These are phyloP conservation scores for Aphelinus atriplicis DNA, from an alignment of 1,140 invertebrate species.

Conservation along the genomic window DNA sequence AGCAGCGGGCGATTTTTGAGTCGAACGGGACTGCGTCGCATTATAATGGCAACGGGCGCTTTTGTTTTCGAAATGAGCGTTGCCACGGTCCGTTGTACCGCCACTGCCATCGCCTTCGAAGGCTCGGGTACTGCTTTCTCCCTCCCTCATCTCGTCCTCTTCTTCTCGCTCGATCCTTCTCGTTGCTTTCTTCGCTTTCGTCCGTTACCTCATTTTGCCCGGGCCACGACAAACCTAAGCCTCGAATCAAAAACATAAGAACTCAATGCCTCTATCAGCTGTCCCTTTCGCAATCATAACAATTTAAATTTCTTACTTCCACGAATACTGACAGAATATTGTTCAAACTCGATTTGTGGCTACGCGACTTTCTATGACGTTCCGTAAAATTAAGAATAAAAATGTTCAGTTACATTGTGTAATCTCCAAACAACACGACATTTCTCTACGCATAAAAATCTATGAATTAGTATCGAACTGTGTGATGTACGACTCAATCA, in stretches of 20 bases:
- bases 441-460: too few relatives aligned
- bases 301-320: too few relatives aligned
- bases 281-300: too few relatives aligned
- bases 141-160: slow-evolving; percentile 1
- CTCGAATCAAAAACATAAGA: slow-evolving; percentile 29
- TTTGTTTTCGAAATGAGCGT: slow-evolving; percentile 62
- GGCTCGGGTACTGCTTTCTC: slow-evolving; percentile 40
- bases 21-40: slow-evolving; percentile 43
- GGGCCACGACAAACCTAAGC: not conserved
- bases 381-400: too few relatives aligned
- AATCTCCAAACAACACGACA: too few relatives aligned
- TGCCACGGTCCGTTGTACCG: slow-evolving; percentile 43
- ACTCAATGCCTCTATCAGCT: not conserved
- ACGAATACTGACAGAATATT: too few relatives aligned
- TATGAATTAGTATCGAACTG: too few relatives aligned
- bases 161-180: not conserved
- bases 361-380: too few relatives aligned
- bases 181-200: slow-evolving; percentile 8
- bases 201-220: slow-evolving; percentile 5
- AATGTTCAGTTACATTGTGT: too few relatives aligned
- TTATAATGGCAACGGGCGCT: slow-evolving; percentile 50
- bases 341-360: too few relatives aligned
- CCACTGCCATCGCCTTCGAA: slow-evolving; percentile 42
- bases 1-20: slow-evolving; percentile 8
- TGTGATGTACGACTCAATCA: too few relatives aligned